phyloP scores from a whole-genome alignment of 2,888 invertebrate genomes.

The Dicranocentrus wangi region DNA sequence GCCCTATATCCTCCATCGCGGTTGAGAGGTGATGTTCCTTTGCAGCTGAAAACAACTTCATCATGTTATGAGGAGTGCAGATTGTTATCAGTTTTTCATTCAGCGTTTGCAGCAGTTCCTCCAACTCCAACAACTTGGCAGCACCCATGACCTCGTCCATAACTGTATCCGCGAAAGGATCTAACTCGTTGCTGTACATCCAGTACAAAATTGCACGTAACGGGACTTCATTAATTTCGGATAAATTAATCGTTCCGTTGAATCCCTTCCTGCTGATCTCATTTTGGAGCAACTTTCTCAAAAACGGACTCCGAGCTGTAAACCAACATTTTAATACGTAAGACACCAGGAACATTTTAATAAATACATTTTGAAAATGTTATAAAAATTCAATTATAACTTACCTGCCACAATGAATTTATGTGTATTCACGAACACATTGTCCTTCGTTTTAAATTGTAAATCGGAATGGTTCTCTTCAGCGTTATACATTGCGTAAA shows the following conservation, averaged over 20 bases:
- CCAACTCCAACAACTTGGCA: background rate
- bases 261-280: background rate
- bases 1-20: background rate
- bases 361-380: no score
- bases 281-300: background rate
- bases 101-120: background rate
- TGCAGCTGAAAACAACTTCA: background rate
- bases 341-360: no score
- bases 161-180: background rate
- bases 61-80: background rate
- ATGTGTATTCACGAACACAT: background rate
- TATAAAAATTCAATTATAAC: no score
- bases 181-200: background rate
- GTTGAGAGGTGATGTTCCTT: background rate
- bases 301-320: background rate
- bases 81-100: background rate
- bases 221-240: background rate
- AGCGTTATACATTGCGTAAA: no score
- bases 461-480: no score
- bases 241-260: background rate
- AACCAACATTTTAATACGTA: no score
- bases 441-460: background rate
- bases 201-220: background rate
- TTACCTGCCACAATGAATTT: background rate
- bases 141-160: background rate